Evolutionary conservation across 2,888 invertebrate genomes (phyloP), one percentile per base, ranked within the genome.

Genomic region (Caenorhabditis sp.): DNA sequence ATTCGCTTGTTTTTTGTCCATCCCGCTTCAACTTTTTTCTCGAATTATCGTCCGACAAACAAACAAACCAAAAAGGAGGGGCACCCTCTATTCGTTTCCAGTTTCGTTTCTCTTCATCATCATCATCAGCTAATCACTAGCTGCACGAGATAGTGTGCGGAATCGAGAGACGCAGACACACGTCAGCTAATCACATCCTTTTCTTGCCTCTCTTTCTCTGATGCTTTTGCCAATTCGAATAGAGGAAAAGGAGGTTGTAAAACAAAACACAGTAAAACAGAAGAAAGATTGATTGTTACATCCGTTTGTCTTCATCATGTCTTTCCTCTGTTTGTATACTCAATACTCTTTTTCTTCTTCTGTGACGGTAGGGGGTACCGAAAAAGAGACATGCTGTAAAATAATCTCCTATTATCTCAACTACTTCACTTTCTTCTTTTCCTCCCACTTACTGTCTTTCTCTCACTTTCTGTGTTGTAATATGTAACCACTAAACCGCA

Each of bases 231-330:
- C 68, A 69, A 69, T 76, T 75, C 66, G 75, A 76, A 76, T 66
- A 63, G 73, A 56, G 59, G 31, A 19, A 26, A 12, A 56, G 35
- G 66, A 76, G 76, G 68, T 68, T 68, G 76, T 77, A 77, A 74
- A 74, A 80, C 80, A 80, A 80, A 73, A 72, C 58, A 80, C 79
- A 72, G 79, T 80, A 80, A 72, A 58, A 73, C 58, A 73, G 41
- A 66, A 63, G 54, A 80, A 54, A 68, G 74, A 80, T 69, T 80
- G 80, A 80, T 74, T 80, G 80, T 80, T 80, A 80, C 80, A 80
- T 74, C 74, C 74, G 68, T 54, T 66, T 63, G 54, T 72, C 63
- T 64, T 72, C 79, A 24, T 72, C 70, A 44, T 63, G 44, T 63
- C 61, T 31, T 54, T 31, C 59, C 24, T 58, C 47, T 80, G 66